Percentiles rank a stretch among this genome's conserved stretches.
phyloP scores from a whole-genome alignment of 2,113 vertebrate species.

The Osmerus mordax region DNA sequence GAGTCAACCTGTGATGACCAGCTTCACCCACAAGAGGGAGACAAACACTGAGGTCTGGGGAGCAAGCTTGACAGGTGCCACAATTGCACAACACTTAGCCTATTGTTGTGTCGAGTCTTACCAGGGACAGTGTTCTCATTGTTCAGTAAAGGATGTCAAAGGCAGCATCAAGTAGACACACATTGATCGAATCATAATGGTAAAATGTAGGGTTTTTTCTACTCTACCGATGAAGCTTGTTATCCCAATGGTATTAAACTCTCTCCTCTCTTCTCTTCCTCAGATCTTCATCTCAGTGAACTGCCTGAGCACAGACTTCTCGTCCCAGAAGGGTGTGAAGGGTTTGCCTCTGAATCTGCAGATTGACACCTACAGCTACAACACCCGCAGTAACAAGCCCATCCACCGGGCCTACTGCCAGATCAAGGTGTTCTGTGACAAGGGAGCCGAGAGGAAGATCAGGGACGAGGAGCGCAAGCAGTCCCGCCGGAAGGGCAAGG shows the following conservation, averaged over 20 bases:
- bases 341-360: conserved; percentile 94
- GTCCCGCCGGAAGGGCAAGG: conserved; percentile 96
- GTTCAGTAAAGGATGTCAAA: too few species aligned
- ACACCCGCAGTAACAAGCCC: conserved; percentile 98
- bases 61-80: too few species aligned
- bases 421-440: conserved; percentile 99
- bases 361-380: conserved; percentile 98
- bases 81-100: too few species aligned
- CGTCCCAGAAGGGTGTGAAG: conserved; percentile 98
- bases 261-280: conserved; percentile 3
- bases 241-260: background rate
- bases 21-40: conserved; percentile 52
- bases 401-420: conserved; percentile 96
- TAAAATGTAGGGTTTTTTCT: too few species aligned
- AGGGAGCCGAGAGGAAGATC: conserved; percentile 98
- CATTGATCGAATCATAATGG: too few species aligned
- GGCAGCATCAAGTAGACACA: too few species aligned
- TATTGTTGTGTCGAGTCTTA: too few species aligned
- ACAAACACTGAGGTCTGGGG: conserved; percentile 21
- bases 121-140: too few species aligned
- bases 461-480: conserved; percentile 97
- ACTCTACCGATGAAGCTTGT: too few species aligned
- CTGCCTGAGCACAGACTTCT: conserved; percentile 98
- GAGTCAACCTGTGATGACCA: conserved; percentile 27
- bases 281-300: conserved; percentile 99